Conservation (phyloP, 2,888 invertebrate genomes). For the Eupsilia transversa region DNA sequence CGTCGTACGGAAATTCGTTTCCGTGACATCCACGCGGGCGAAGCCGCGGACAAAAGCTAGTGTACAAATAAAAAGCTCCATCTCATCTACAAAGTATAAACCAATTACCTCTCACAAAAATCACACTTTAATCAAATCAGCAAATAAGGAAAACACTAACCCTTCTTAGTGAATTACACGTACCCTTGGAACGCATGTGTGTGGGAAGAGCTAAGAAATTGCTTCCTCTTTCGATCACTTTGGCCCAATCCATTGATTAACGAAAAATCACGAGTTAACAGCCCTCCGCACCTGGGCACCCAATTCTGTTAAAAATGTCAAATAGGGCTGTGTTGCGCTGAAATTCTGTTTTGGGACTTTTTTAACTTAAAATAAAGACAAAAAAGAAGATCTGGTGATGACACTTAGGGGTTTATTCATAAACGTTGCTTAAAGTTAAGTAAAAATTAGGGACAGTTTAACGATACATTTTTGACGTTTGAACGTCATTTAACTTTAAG, state of each 20-base stretch:
- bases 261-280: slow-evolving; percentile 83
- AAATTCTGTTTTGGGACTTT: not conserved
- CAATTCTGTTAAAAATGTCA: slow-evolving; percentile 76
- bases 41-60: too few species aligned
- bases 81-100: not conserved
- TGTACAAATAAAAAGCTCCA: too few species aligned
- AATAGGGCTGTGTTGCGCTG: slow-evolving; percentile 53
- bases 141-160: slow-evolving; percentile 61
- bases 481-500: too few species aligned
- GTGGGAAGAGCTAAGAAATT: slow-evolving; percentile 82
- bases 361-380: not conserved
- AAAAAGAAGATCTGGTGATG: too few species aligned
- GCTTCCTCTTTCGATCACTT: slow-evolving; percentile 76
- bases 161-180: slow-evolving; percentile 59
- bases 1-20: too few species aligned
- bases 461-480: too few species aligned
- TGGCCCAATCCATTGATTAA: slow-evolving; percentile 83
- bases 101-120: slow-evolving; percentile 47
- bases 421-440: too few species aligned
- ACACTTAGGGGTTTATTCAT: too few species aligned
- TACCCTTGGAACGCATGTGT: slow-evolving; percentile 68
- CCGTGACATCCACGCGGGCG: too few species aligned
- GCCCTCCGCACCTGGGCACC: slow-evolving; percentile 78
- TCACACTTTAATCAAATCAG: slow-evolving; percentile 62
- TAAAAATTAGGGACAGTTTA: too few species aligned